Evolutionary conservation across 2,888 invertebrate species (phyloP).

Genomic region (Danaus chrysippus): DNA sequence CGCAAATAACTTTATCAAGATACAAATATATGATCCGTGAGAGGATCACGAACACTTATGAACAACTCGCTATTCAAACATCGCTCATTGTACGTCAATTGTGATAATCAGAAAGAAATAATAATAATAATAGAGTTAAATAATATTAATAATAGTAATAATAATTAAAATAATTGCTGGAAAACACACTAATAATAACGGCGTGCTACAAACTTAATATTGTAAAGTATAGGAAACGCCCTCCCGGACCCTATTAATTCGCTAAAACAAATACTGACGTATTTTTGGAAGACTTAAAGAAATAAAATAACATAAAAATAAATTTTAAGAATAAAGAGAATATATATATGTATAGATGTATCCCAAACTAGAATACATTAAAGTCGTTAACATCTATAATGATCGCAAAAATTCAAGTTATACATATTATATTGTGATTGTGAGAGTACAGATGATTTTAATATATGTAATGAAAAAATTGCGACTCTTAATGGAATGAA

Average conservation of each 20-base stretch:
- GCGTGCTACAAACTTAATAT: conserved; percentile 73
- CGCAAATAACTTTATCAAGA: conserved; percentile 39
- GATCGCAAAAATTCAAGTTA: not conserved
- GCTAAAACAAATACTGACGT: conserved; percentile 55
- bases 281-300: conserved; percentile 50
- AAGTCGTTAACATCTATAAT: conserved; percentile 14
- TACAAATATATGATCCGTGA: conserved; percentile 45
- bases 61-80: conserved; percentile 8
- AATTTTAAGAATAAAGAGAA: conserved; percentile 20
- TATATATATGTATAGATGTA: conserved; percentile 6
- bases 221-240: conserved; percentile 72
- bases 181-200: conserved; percentile 58
- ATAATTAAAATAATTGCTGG: conserved; percentile 35
- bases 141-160: not conserved
- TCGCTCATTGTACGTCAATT: conserved; percentile 6
- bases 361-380: conserved; percentile 19
- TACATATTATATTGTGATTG: not conserved
- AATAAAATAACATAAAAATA: conserved; percentile 28
- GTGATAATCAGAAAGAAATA: not conserved
- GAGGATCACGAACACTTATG: conserved; percentile 49
- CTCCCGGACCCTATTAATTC: conserved; percentile 51
- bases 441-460: not conserved
- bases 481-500: conserved; percentile 24
- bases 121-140: conserved; percentile 1
- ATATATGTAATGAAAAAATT: conserved; percentile 2